These are phyloP conservation scores for Rhincodon typus DNA, from an alignment of 2,797 vertebrate species.

Conservation along the genomic window DNA sequence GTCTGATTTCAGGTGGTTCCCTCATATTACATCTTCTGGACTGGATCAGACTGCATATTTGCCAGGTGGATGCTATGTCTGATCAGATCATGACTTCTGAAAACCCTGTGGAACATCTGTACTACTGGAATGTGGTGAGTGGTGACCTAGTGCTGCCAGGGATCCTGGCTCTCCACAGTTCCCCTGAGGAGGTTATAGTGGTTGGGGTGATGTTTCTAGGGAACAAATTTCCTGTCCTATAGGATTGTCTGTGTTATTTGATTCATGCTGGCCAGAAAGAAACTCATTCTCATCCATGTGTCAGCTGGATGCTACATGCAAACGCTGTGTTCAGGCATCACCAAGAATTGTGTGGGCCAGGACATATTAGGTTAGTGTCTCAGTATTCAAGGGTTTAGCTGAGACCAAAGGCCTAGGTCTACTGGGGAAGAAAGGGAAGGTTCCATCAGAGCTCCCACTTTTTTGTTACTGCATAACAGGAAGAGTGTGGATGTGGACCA, in stretches of 20 bases:
- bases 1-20: conserved; percentile 65
- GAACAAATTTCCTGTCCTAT: not conserved
- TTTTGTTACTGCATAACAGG: no score
- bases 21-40: conserved; percentile 83
- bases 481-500: no score
- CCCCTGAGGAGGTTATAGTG: no score
- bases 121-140: conserved; percentile 86
- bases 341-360: no score
- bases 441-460: no score
- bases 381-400: no score
- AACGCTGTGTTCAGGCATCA: not conserved
- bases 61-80: conserved; percentile 77
- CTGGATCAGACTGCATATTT: conserved; percentile 87
- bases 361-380: no score
- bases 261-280: not conserved
- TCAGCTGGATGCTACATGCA: not conserved
- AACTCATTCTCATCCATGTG: not conserved
- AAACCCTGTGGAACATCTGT: conserved; percentile 69
- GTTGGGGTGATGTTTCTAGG: not conserved
- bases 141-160: not conserved
- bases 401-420: no score
- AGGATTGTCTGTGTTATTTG: not conserved
- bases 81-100: conserved; percentile 80
- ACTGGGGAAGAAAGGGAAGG: no score
- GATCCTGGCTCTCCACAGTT: not conserved